Evolutionary conservation across 2,797 vertebrate genomes (phyloP).

Genomic region (Labeo calbasu): DNA sequence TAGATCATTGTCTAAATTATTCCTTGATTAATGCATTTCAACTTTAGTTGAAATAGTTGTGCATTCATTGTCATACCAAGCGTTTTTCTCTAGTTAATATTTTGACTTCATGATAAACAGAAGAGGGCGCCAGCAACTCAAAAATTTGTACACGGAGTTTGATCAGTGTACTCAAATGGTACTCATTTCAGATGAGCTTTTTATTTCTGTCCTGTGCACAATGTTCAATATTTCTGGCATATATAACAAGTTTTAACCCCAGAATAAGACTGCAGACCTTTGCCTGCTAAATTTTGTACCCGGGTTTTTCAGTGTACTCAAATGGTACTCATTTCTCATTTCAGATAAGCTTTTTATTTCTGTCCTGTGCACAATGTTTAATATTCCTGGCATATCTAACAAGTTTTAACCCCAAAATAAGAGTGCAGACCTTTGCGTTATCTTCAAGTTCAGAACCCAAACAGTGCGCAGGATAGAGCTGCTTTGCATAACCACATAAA

Average conservation of each 20-base stretch:
- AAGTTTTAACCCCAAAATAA: neutral
- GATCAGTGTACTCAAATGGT: no score
- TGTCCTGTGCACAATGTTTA: neutral
- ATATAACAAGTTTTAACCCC: neutral
- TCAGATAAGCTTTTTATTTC: neutral
- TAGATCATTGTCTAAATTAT: neutral
- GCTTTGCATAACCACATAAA: neutral
- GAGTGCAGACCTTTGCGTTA: neutral
- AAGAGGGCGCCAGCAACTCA: conserved; percentile 1
- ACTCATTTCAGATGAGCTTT: neutral
- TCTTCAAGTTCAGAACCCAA: neutral
- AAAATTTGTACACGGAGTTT: neutral
- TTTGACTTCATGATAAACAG: neutral
- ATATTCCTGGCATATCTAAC: neutral
- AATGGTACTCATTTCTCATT: no score
- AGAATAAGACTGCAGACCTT: neutral
- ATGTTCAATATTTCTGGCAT: neutral
- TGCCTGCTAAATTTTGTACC: neutral
- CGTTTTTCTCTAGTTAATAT: neutral
- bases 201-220: neutral
- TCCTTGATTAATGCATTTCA: neutral
- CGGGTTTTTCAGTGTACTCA: neutral
- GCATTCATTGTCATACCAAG: neutral
- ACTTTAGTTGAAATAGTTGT: neutral
- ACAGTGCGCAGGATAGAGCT: neutral